Conservation (phyloP, 2,113 vertebrate genomes). For the Salvelinus fontinalis region DNA sequence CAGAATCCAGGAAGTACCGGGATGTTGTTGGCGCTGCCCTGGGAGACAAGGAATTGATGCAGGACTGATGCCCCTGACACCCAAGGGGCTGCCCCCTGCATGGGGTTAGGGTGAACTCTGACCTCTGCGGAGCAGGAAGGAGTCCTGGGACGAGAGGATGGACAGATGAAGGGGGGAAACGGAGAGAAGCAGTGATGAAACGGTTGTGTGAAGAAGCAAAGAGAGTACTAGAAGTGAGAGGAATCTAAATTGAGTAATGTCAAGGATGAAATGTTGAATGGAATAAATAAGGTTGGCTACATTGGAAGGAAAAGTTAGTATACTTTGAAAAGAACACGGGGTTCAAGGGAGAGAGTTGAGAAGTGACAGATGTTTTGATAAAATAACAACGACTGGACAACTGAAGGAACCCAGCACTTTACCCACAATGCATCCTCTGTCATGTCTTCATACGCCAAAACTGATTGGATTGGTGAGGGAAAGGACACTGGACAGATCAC, state of each 20-base stretch:
- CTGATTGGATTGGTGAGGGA: slow-evolving; percentile 41
- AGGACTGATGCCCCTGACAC: slow-evolving; percentile 18
- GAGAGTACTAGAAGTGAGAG: slow-evolving; percentile 10
- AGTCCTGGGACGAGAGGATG: not conserved
- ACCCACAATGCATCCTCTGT: slow-evolving; percentile 64
- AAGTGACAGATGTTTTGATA: slow-evolving; percentile 36
- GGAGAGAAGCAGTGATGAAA: slow-evolving; percentile 25
- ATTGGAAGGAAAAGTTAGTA: not conserved
- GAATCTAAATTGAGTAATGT: not conserved
- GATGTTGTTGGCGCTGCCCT: slow-evolving; percentile 10
- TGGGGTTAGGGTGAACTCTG: slow-evolving; percentile 1
- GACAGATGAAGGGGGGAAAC: slow-evolving; percentile 6
- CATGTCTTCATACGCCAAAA: slow-evolving; percentile 24
- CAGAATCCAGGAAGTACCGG: slow-evolving; percentile 31
- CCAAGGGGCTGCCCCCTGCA: not conserved
- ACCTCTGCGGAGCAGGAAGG: slow-evolving; percentile 2
- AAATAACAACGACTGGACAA: slow-evolving; percentile 37
- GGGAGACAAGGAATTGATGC: slow-evolving; percentile 5
- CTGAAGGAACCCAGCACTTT: slow-evolving; percentile 75
- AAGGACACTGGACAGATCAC: slow-evolving; percentile 22
- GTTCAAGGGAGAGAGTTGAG: slow-evolving; percentile 36
- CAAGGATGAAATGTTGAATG: slow-evolving; percentile 32
- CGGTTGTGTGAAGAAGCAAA: not conserved
- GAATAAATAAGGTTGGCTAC: slow-evolving; percentile 10
- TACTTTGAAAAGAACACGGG: slow-evolving; percentile 27